Evolutionary conservation across 2,888 invertebrate genomes (phyloP), one percentile per base, ranked within the genome.

Genomic region (Megamerina dolium): DNA sequence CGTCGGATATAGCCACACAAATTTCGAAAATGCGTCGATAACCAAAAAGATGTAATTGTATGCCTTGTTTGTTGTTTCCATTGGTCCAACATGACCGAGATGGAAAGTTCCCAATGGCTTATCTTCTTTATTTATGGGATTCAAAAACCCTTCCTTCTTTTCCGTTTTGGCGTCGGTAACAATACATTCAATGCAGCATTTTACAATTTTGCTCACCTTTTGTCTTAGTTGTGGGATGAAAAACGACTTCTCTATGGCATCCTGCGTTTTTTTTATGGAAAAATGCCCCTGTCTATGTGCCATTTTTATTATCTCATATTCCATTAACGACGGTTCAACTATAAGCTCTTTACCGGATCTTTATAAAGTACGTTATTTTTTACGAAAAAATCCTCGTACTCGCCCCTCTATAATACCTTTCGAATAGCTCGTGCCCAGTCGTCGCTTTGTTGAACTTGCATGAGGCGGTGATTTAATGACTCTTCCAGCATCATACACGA

Each of bases 121-220:
- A 27, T 46, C 48, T 4, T 26, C 41, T 32, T 51, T 51, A n/a
- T 47, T 18, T 16, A 48, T 51, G 10, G 49, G 46, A 3, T 17
- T 43, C 2, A 50, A 40, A n/a, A 45, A 41, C 9, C 48, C 41
- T 31, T 46, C 45, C 29, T 44, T 46, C n/a, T 39, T 44, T 13
- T 49, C 43, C 1, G 20, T 18, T 18, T 53, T 51, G 2, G 39
- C 29, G 2, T 51, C 42, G 1, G 32, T 33, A 4, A 52, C 37
- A 5, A 49, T 49, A 23, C 52, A 54, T 20, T 46, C 43, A 2
- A 51, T 23, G 29, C 50, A 52, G 4, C 37, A 43, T 41, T 33
- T 46, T 3, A 51, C 45, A 9, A 52, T 20, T 5, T 32, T 40
- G 8, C 36, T 27, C 13, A 47, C 44, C 36, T 51, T 54, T 3